Conservation (phyloP, 2,888 invertebrate species). For the Heteromurus nitidus region DNA sequence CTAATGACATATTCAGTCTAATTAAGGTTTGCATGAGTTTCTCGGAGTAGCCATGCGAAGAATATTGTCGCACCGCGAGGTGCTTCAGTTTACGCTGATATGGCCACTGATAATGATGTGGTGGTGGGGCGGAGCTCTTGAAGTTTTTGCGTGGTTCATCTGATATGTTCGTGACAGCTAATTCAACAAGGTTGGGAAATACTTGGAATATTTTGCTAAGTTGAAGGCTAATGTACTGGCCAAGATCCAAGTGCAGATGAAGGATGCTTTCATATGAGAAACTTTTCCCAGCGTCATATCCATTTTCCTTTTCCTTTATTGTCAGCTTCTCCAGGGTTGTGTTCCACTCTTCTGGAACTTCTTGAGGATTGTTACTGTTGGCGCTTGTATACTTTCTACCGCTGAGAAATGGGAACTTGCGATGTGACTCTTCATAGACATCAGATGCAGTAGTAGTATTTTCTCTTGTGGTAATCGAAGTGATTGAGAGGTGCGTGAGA, state of each 20-base stretch:
- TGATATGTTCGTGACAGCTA: slow-evolving; percentile 22
- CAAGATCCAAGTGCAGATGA: slow-evolving; percentile 27
- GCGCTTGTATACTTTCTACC: not conserved
- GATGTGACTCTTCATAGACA: too few relatives aligned
- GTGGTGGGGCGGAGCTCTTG: not conserved
- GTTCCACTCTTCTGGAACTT: not conserved
- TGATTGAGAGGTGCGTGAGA: slow-evolving; percentile 28
- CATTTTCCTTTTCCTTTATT: too few relatives aligned
- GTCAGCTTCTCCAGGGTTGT: not conserved
- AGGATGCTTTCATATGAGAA: not conserved
- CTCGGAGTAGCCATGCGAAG: slow-evolving; percentile 17
- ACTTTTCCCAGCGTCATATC: not conserved
- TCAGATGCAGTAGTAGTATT: too few relatives aligned
- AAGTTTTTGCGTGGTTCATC: slow-evolving; percentile 25
- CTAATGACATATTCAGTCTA: slow-evolving; percentile 30
- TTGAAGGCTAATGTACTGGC: slow-evolving; percentile 8
- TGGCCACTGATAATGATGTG: not conserved
- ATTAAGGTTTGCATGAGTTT: slow-evolving; percentile 37
- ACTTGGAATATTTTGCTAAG: slow-evolving; percentile 40
- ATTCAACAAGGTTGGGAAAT: slow-evolving; percentile 35
- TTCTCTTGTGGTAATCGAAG: too few relatives aligned
- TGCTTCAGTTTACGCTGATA: not conserved
- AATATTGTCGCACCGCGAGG: slow-evolving; percentile 39
- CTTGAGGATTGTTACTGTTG: not conserved
- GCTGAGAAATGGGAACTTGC: slow-evolving; percentile 15